A percentile compares a stretch with the other conserved stretches of the same genome.
Evolutionary conservation across 2,888 invertebrate species (phyloP).

Genomic region (Argynnis bischoffii): DNA sequence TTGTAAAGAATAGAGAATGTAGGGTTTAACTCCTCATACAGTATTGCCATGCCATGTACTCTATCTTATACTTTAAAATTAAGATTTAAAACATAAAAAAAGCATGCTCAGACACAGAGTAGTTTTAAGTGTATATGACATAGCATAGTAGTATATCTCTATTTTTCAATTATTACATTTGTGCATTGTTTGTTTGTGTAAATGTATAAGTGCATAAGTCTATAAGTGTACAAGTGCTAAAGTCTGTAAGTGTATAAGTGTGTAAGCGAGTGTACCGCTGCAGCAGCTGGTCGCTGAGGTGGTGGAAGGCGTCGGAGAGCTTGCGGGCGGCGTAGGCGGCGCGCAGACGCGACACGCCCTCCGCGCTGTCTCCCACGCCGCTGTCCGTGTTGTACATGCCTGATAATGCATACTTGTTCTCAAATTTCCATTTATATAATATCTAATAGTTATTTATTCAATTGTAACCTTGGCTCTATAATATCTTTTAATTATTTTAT

Average conservation of each 20-base stretch:
- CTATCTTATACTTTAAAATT: too few species aligned
- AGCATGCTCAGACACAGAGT: background rate
- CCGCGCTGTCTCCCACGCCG: constrained; percentile 76
- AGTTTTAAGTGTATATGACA: too few species aligned
- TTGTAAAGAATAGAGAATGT: too few species aligned
- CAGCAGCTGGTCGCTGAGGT: constrained; percentile 87
- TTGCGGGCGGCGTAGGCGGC: constrained; percentile 82
- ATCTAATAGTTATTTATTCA: background rate
- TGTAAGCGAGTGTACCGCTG: constrained; percentile 65
- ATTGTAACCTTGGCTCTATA: background rate
- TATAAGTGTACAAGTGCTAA: too few species aligned
- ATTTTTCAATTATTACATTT: too few species aligned
- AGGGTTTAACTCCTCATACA: too few species aligned
- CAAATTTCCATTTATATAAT: background rate
- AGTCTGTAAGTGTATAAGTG: too few species aligned
- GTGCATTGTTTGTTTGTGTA: too few species aligned
- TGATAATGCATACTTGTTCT: constrained; percentile 35
- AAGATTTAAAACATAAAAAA: constrained; percentile 15
- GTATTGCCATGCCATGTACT: too few species aligned
- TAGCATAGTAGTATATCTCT: too few species aligned
- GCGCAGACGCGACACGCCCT: constrained; percentile 62
- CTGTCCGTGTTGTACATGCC: constrained; percentile 74
- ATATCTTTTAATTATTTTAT: background rate
- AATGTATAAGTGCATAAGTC: too few species aligned
- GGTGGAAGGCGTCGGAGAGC: constrained; percentile 90